Conservation (phyloP, 2,797 vertebrate species). For the Distichodus sexfasciatus region DNA sequence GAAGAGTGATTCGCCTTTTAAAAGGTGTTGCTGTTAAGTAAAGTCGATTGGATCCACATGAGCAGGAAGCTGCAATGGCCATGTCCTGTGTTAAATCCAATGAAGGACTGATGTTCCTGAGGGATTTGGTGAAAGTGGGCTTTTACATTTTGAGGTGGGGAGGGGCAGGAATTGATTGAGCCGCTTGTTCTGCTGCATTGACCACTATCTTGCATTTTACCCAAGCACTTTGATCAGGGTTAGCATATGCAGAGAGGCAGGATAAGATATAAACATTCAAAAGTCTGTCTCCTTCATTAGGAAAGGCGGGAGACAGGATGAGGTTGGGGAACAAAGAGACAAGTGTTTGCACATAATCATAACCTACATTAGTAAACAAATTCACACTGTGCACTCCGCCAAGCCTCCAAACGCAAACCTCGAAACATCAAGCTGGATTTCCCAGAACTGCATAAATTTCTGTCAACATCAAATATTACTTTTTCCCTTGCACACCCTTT, state of each 20-base stretch:
- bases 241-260: conserved; percentile 41
- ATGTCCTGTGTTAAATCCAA: conserved; percentile 36
- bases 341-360: conserved; percentile 31
- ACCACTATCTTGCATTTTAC: conserved; percentile 41
- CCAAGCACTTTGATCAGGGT: conserved; percentile 45
- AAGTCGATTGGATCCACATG: conserved; percentile 42
- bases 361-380: conserved; percentile 24
- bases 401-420: neutral
- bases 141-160: conserved; percentile 32
- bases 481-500: neutral
- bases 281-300: conserved; percentile 20
- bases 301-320: conserved; percentile 7
- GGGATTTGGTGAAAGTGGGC: conserved; percentile 39
- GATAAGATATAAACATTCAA: conserved; percentile 23
- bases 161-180: conserved; percentile 48
- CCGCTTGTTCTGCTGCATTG: conserved; percentile 50
- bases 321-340: conserved; percentile 4
- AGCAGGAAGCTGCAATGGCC: conserved; percentile 33
- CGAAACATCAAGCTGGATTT: neutral
- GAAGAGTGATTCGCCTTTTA: conserved; percentile 42
- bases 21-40: conserved; percentile 32
- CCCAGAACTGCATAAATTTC: neutral
- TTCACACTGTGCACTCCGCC: neutral
- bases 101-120: conserved; percentile 44
- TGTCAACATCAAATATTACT: neutral